These are phyloP conservation scores for Meandrina meandrites DNA, from an alignment of 92 coral and sea anemone genomes.

Conservation along the genomic window DNA sequence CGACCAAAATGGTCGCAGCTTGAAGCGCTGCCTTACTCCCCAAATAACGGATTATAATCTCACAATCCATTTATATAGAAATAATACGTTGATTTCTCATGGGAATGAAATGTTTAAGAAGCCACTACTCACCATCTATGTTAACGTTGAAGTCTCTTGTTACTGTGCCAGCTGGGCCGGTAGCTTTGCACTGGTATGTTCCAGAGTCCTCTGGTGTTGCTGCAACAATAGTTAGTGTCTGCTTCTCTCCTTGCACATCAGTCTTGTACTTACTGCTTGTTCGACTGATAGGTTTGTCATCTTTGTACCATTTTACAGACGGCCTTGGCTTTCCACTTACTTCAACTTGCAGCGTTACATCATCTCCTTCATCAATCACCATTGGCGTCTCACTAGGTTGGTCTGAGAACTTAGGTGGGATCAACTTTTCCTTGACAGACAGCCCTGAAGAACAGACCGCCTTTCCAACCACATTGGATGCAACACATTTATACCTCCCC, in stretches of 20 bases:
- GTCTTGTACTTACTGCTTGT: constrained; percentile 62
- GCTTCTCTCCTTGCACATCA: constrained; percentile 65
- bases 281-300: constrained; percentile 63
- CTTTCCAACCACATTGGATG: constrained; percentile 62
- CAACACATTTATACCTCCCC: constrained; percentile 79
- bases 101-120: too few species aligned
- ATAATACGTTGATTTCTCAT: too few species aligned
- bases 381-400: constrained; percentile 54
- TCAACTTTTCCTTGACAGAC: constrained; percentile 51
- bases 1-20: too few species aligned
- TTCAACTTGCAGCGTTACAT: constrained; percentile 55
- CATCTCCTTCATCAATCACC: constrained; percentile 71
- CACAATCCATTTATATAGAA: too few species aligned
- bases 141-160: constrained; percentile 84
- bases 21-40: too few species aligned
- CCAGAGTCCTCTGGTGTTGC: constrained; percentile 84
- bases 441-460: constrained; percentile 57
- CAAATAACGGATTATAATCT: too few species aligned
- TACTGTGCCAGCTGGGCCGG: constrained; percentile 79
- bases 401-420: constrained; percentile 72
- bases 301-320: constrained; percentile 73
- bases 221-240: constrained; percentile 59
- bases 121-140: constrained; percentile 62
- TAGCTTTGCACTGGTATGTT: constrained; percentile 80
- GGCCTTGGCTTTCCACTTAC: constrained; percentile 85